Percentiles rank a stretch among this genome's conserved stretches.
Evolutionary conservation across 2,888 invertebrate species (phyloP).

Genomic region (Ormyrus rosae): DNA sequence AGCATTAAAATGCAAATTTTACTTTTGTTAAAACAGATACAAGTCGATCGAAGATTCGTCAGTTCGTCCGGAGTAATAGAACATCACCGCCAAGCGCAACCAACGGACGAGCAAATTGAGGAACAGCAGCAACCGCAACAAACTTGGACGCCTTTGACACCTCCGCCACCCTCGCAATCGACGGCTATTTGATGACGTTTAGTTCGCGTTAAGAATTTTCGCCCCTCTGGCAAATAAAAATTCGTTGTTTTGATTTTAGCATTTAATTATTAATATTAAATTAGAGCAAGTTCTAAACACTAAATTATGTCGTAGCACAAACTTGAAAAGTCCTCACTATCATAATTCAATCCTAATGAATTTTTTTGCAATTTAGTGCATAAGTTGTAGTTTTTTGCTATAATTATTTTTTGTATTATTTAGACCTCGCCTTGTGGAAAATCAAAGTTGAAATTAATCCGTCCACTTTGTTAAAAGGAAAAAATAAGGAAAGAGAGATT

Average conservation of each 20-base stretch:
- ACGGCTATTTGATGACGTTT: conserved; percentile 69
- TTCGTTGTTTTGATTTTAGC: no score
- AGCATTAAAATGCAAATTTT: conserved; percentile 29
- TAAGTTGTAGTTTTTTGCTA: neutral
- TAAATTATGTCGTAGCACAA: no score
- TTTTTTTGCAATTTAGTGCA: conserved; percentile 12
- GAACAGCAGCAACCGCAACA: conserved; percentile 57
- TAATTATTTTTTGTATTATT: neutral
- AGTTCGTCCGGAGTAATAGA: conserved; percentile 65
- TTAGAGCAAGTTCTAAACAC: no score
- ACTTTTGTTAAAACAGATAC: conserved; percentile 54
- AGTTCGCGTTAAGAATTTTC: neutral
- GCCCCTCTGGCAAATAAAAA: neutral
- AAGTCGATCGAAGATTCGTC: conserved; percentile 67
- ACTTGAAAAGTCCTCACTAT: no score
- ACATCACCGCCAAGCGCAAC: conserved; percentile 64
- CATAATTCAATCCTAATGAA: neutral
- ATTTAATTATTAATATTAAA: no score
- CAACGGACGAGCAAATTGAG: conserved; percentile 61
- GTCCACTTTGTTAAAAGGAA: conserved; percentile 25
- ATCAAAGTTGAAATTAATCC: conserved; percentile 21
- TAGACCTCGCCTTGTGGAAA: neutral
- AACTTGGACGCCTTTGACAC: conserved; percentile 70
- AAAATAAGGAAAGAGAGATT: conserved; percentile 6
- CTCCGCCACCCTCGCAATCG: conserved; percentile 71